These are phyloP conservation scores for Schrankia costaestrigalis DNA, from an alignment of 2,888 invertebrate genomes.

Conservation along the genomic window DNA sequence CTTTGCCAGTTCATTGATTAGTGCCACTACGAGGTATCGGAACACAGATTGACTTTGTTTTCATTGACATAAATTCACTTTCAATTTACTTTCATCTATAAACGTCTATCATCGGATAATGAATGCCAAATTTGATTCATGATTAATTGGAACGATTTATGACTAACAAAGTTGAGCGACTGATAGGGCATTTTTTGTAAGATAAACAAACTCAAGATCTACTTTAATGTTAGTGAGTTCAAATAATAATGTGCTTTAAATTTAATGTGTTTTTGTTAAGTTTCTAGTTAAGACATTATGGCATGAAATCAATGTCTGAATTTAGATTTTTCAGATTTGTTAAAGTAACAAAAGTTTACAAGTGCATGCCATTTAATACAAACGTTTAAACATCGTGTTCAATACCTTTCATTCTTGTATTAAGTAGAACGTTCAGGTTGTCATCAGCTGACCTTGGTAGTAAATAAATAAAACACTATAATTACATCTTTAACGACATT, in stretches of 20 bases:
- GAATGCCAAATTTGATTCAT: constrained; percentile 26
- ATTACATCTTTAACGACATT: constrained; percentile 32
- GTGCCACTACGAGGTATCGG: constrained; percentile 14
- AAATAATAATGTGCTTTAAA: neutral
- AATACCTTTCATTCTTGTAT: constrained; percentile 67
- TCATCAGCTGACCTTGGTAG: constrained; percentile 37
- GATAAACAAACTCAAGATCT: too few relatives aligned
- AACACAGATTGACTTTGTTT: constrained; percentile 40
- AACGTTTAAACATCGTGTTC: constrained; percentile 21
- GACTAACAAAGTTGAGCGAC: too few relatives aligned
- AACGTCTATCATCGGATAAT: constrained; percentile 34
- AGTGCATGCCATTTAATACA: constrained; percentile 28
- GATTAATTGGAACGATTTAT: constrained; percentile 36
- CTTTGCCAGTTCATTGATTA: constrained; percentile 16
- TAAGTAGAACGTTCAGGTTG: constrained; percentile 40
- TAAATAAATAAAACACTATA: constrained; percentile 38
- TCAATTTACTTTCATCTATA: constrained; percentile 40
- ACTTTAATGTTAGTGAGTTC: constrained; percentile 6
- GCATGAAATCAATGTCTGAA: too few relatives aligned
- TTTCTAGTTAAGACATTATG: constrained; percentile 1
- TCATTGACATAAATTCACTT: constrained; percentile 45
- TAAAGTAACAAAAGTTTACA: constrained; percentile 13
- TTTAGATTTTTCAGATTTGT: too few relatives aligned
- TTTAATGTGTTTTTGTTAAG: constrained; percentile 5
- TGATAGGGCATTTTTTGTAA: too few relatives aligned